phyloP scores from a whole-genome alignment of 2,113 vertebrate genomes.

The Lepisosteus osseus region DNA sequence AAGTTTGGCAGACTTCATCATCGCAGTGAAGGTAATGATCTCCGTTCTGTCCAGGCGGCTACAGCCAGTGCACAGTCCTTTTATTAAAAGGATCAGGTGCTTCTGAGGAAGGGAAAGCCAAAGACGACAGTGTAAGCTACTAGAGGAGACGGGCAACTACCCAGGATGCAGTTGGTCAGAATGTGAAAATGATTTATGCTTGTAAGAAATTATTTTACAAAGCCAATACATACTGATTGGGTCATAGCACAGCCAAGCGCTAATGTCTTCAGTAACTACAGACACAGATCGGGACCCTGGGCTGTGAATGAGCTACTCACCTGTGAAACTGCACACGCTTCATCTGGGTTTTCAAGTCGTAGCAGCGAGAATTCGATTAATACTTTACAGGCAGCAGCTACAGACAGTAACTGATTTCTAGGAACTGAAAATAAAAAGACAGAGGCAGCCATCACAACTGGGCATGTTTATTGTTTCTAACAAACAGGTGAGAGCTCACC shows the following conservation, averaged over 20 bases:
- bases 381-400: conserved; percentile 94
- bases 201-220: too few relatives aligned
- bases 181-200: too few relatives aligned
- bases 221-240: too few relatives aligned
- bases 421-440: conserved; percentile 73
- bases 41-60: conserved; percentile 95
- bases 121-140: background rate
- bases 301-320: conserved; percentile 51
- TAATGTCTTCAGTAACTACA: background rate
- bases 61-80: conserved; percentile 94
- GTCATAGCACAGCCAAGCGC: too few relatives aligned
- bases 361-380: conserved; percentile 94
- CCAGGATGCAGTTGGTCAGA: too few relatives aligned
- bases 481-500: too few relatives aligned
- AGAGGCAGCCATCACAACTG: background rate
- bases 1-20: conserved; percentile 98
- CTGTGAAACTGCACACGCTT: conserved; percentile 97
- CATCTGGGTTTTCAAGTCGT: conserved; percentile 93
- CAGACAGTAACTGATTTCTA: conserved; percentile 90
- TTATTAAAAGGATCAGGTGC: conserved; percentile 96
- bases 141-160: background rate
- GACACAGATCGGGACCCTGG: background rate
- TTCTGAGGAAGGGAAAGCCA: conserved; percentile 67
- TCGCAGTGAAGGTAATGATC: conserved; percentile 97
- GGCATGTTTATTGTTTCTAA: too few relatives aligned